These are phyloP conservation scores for Betta splendens DNA, from an alignment of 2,797 vertebrate genomes.

Conservation along the genomic window DNA sequence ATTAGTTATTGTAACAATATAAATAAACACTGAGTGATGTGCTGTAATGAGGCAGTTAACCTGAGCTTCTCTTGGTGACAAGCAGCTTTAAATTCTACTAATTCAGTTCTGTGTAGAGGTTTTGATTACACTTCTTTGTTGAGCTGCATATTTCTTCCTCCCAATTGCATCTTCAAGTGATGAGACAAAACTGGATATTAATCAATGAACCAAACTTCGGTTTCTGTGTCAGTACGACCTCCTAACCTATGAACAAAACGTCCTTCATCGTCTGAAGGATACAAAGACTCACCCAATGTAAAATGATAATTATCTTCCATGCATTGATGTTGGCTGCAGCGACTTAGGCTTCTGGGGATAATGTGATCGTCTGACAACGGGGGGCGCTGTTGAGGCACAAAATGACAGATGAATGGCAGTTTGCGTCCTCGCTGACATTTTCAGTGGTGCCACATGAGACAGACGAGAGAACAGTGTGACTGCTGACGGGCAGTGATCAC, in stretches of 20 bases:
- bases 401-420: constrained; percentile 31
- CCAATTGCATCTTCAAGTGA: not conserved
- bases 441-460: constrained; percentile 37
- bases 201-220: not conserved
- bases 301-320: not conserved
- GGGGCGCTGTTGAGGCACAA: constrained; percentile 76
- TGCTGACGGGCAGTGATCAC: constrained; percentile 6
- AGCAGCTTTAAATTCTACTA: not conserved
- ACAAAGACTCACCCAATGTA: not conserved
- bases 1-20: not conserved
- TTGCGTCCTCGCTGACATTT: constrained; percentile 32
- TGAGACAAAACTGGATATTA: not conserved
- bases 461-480: constrained; percentile 10
- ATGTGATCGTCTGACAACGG: constrained; percentile 54
- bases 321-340: not conserved
- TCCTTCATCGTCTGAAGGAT: no score
- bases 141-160: not conserved
- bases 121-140: not conserved
- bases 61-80: not conserved
- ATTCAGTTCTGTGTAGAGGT: not conserved
- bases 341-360: not conserved
- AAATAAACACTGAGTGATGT: not conserved
- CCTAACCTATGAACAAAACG: not conserved
- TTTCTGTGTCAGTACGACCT: no score
- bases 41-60: not conserved